phyloP scores from a whole-genome alignment of 2,113 vertebrate genomes.

The Pseudorectes ferrugineus region DNA sequence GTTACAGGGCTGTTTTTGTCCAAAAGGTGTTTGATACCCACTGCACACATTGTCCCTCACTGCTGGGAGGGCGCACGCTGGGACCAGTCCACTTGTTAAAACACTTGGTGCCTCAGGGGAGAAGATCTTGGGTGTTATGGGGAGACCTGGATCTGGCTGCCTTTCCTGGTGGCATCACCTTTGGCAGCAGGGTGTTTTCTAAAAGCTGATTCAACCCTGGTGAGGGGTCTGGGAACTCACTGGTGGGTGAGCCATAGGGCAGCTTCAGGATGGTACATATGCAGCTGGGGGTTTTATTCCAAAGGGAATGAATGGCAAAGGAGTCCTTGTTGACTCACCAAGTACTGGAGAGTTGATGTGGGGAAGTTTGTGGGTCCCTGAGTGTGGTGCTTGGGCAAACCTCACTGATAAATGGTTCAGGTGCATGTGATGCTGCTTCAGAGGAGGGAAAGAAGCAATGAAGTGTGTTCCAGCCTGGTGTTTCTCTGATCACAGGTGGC shows the following conservation, averaged over 20 bases:
- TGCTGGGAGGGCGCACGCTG: not conserved
- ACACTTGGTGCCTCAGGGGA: not conserved
- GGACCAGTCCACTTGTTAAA: not conserved
- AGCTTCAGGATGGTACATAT: rapidly evolving
- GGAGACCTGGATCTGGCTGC: not conserved
- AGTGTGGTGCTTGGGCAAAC: not conserved
- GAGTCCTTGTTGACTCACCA: not conserved
- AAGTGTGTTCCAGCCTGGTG: rapidly evolving
- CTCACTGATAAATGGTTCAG: not conserved
- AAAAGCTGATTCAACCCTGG: not conserved
- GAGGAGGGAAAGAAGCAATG: not conserved
- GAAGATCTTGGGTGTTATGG: not conserved
- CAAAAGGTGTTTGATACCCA: not conserved
- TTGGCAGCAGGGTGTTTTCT: not conserved
- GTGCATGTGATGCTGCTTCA: not conserved
- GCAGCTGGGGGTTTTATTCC: not conserved
- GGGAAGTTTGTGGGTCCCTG: not conserved
- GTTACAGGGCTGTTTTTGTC: not conserved
- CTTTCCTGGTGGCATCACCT: not conserved
- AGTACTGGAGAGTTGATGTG: not conserved
- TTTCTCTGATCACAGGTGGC: not conserved
- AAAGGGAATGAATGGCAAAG: not conserved
- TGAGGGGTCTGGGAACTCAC: not conserved
- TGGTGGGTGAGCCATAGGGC: not conserved
- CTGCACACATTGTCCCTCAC: not conserved